A percentile compares a stretch with the other conserved stretches of the same genome.
These are phyloP conservation scores for Sebastes hubbsi DNA, from an alignment of 2,797 vertebrate genomes.

Conservation along the genomic window DNA sequence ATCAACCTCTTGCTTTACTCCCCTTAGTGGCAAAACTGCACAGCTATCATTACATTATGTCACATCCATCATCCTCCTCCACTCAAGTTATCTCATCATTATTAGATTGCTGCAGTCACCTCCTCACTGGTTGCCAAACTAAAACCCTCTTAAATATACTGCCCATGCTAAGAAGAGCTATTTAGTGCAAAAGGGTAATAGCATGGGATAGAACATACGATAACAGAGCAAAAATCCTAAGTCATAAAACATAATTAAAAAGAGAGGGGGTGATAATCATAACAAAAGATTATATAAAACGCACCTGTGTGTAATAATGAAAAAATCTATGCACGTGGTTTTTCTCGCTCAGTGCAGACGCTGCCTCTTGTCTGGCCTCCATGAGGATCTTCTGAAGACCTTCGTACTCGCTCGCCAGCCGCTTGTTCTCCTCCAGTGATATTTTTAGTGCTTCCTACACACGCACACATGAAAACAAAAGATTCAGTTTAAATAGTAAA, in stretches of 20 bases:
- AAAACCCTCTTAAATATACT: conserved; percentile 66
- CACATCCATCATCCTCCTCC: conserved; percentile 81
- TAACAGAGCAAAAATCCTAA: background rate
- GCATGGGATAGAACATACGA: background rate
- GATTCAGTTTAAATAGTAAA: background rate
- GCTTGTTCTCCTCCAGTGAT: conserved; percentile 79
- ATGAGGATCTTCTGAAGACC: conserved; percentile 70
- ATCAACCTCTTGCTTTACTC: conserved; percentile 65
- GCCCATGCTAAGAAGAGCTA: conserved; percentile 47
- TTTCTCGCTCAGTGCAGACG: conserved; percentile 61
- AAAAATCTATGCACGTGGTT: conserved; percentile 66
- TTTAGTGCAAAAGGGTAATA: conserved; percentile 9
- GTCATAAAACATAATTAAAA: conserved; percentile 25
- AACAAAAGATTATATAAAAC: conserved; percentile 36
- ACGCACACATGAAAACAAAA: conserved; percentile 22
- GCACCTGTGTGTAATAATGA: conserved; percentile 83
- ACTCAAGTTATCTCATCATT: conserved; percentile 78
- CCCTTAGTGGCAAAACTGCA: conserved; percentile 68
- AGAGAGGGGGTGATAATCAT: background rate
- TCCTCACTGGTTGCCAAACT: conserved; percentile 70
- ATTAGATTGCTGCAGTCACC: conserved; percentile 78
- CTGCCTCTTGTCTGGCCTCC: conserved; percentile 73
- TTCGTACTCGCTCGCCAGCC: conserved; percentile 81
- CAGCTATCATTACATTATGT: conserved; percentile 73
- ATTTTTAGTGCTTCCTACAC: conserved; percentile 73